These are phyloP conservation scores for Triops longicaudatus DNA, from an alignment of 1,140 invertebrate genomes.

Conservation along the genomic window DNA sequence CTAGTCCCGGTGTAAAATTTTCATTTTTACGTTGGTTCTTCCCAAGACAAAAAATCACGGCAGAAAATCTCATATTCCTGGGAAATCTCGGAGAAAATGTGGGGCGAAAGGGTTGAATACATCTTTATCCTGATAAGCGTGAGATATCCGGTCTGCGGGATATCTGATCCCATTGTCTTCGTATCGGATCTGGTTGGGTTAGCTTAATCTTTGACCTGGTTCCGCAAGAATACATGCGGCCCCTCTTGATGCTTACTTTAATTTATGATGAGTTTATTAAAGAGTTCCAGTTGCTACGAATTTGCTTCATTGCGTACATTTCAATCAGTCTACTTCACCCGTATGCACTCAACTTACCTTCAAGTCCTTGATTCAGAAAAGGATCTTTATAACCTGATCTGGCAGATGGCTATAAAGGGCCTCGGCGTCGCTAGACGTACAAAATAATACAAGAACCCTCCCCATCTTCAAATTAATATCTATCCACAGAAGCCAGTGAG, in stretches of 20 bases:
- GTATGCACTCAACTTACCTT: background rate
- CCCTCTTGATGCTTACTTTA: too few species aligned
- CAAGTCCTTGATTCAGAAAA: background rate
- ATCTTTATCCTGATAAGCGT: constrained; percentile 8
- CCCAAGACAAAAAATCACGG: background rate
- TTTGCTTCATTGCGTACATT: background rate
- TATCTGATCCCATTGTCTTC: background rate
- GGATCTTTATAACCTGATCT: background rate
- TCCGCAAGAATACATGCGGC: background rate
- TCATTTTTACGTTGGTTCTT: background rate
- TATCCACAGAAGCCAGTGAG: background rate
- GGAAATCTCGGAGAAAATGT: constrained; percentile 13
- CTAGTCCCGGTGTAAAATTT: too few species aligned
- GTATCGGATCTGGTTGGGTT: constrained; percentile 8
- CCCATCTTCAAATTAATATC: background rate
- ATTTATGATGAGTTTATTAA: too few species aligned
- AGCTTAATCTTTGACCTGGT: background rate
- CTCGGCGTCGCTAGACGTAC: background rate
- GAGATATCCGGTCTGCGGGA: constrained; percentile 9
- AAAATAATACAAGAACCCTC: background rate
- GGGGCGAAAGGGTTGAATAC: constrained; percentile 1
- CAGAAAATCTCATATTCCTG: background rate
- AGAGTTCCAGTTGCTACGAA: background rate
- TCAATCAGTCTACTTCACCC: constrained; percentile 4
- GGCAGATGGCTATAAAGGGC: background rate